Percentiles rank a stretch among this genome's conserved stretches.
These are phyloP conservation scores for Platysternon megacephalum DNA, from an alignment of 2,113 vertebrate genomes.

Conservation along the genomic window DNA sequence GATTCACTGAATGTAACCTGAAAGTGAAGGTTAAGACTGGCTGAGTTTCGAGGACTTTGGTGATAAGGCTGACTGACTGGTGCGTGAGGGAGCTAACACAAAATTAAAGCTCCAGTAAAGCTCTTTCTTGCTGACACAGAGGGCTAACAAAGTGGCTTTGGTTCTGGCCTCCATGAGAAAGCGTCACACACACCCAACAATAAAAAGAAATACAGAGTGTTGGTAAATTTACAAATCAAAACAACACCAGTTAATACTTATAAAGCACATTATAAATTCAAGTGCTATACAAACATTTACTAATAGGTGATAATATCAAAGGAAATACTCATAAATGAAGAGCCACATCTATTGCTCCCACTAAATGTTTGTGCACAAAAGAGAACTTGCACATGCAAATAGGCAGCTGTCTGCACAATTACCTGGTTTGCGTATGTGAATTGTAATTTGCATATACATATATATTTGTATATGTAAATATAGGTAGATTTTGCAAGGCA, in stretches of 20 bases:
- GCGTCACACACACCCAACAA: neutral
- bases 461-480: neutral
- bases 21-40: neutral
- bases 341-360: neutral
- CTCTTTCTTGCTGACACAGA: neutral
- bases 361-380: neutral
- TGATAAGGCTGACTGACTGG: neutral
- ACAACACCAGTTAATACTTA: neutral
- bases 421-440: neutral
- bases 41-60: neutral
- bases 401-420: neutral
- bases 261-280: rapidly evolving
- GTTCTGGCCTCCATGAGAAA: neutral
- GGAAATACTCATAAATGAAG: neutral
- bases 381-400: neutral
- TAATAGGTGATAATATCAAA: neutral
- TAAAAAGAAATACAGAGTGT: rapidly evolving
- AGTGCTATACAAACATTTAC: neutral
- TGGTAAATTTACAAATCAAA: neutral
- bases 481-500: neutral
- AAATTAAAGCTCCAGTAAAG: neutral
- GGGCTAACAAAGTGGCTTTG: neutral
- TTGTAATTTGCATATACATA: neutral
- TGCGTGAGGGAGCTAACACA: neutral
- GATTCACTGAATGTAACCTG: neutral